A percentile compares a stretch with the other conserved stretches of the same genome.
Evolutionary conservation across 1,140 invertebrate genomes (phyloP).

Genomic region (Tetragnatha versicolor): DNA sequence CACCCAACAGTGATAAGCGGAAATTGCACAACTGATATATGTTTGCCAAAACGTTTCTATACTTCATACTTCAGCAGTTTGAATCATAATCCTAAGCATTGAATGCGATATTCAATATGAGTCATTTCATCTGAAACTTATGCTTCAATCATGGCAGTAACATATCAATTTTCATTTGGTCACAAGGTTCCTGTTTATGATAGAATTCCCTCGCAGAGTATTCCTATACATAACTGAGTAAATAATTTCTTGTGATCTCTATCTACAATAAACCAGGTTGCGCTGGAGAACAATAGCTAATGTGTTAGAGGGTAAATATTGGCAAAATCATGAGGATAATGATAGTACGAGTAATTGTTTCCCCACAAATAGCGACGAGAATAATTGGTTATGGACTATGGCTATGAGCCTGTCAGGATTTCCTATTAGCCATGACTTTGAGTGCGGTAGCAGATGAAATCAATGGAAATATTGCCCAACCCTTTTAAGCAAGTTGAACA

Average conservation of each 20-base stretch:
- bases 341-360: constrained; percentile 19
- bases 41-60: too few relatives aligned
- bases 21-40: too few relatives aligned
- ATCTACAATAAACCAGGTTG: constrained; percentile 6
- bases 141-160: too few relatives aligned
- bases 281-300: constrained; percentile 9
- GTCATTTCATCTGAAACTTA: too few relatives aligned
- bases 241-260: constrained; percentile 26
- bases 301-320: constrained; percentile 41
- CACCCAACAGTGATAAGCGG: too few relatives aligned
- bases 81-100: too few relatives aligned
- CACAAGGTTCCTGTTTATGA: not conserved
- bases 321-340: constrained; percentile 12
- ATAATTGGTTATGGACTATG: not conserved
- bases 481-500: too few relatives aligned
- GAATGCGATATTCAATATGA: too few relatives aligned
- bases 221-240: not conserved
- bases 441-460: constrained; percentile 1
- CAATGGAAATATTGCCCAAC: too few relatives aligned
- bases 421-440: constrained; percentile 13
- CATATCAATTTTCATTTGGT: not conserved
- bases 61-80: too few relatives aligned
- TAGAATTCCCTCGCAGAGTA: not conserved
- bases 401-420: too few relatives aligned
- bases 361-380: constrained; percentile 4